Base-by-base conservation (phyloP, 2,888 invertebrate species). In the Hypselothyrea guttata region DNA sequence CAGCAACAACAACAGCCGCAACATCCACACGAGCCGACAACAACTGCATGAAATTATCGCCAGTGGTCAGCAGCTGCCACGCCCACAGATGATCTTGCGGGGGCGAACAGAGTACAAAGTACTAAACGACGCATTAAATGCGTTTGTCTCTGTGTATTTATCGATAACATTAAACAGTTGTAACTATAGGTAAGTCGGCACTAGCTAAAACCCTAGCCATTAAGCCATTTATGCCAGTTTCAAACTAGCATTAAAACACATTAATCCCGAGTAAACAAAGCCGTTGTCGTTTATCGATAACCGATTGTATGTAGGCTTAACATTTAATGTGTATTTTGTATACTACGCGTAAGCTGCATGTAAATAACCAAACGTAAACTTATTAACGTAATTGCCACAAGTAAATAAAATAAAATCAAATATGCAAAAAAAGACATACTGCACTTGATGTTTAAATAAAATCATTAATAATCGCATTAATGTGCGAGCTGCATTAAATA, bases 81-180 rank as follows among this genome's bases (percentile, higher is more conserved):
- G 77, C 82, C 56, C 84, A 78, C 68, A 78, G 78, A 81, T 78
- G 78, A 78, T 78, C 78, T 16, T 18, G 38, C 38, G 11, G 52
- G 54, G 38, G 22, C 40, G 51, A 42, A 7, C 18, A n/a, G n/a
- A n/a, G 11, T 7, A 5, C 55, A 12, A 31, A n/a, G 4, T 8
- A 28, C 27, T 54, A 30, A 65, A 42, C 54, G 58, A 79, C 65
- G 52, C 65, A 56, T 60, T n/a, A 37, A 37, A 34, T 15, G 34
- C 48, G 51, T 46, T 12, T 28, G 9, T 40, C 15, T 47, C 16
- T 40, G 2, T 31, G 11, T 52, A 27, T 40, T 4, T 47, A 48
- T 48, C 12, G 34, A 27, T 55, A 55, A 34, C 33, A 12, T 16
- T 41, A 45, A 18, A 9, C 16, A 38, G 16, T 16, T 18, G n/a